Percentiles rank a stretch among this genome's conserved stretches.
Conservation (phyloP, 2,888 invertebrate genomes). For the Chydorus sphaericus region DNA sequence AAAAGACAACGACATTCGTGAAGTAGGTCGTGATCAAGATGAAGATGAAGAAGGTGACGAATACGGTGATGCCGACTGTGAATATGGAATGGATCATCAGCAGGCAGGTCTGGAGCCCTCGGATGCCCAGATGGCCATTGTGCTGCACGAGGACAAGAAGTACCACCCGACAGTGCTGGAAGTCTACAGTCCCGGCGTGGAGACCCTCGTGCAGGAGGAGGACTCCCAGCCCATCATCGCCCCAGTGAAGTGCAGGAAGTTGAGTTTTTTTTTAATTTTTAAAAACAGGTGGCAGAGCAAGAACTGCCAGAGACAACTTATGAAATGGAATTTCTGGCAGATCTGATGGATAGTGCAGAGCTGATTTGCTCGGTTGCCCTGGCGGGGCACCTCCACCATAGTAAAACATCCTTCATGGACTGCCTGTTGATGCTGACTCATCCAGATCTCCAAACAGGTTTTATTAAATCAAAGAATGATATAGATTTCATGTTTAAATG, state of each 20-base stretch:
- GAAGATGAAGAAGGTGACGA: constrained; percentile 27
- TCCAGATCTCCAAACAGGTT: constrained; percentile 41
- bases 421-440: constrained; percentile 94
- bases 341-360: constrained; percentile 93
- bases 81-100: constrained; percentile 48
- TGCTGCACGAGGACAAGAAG: constrained; percentile 96
- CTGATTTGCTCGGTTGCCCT: constrained; percentile 89
- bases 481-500: no score
- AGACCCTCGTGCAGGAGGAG: constrained; percentile 97
- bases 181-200: constrained; percentile 92
- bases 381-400: constrained; percentile 94
- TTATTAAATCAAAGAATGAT: no score
- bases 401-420: constrained; percentile 96
- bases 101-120: constrained; percentile 40
- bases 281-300: constrained; percentile 47
- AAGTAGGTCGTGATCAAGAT: constrained; percentile 51
- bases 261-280: constrained; percentile 29
- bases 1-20: constrained; percentile 45
- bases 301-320: constrained; percentile 86
- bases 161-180: constrained; percentile 80
- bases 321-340: constrained; percentile 92
- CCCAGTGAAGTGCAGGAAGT: constrained; percentile 87
- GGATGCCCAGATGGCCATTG: constrained; percentile 76
- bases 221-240: constrained; percentile 90
- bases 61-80: constrained; percentile 42